Conservation (phyloP, 1,140 invertebrate species). For the Lasaia peninsularis region DNA sequence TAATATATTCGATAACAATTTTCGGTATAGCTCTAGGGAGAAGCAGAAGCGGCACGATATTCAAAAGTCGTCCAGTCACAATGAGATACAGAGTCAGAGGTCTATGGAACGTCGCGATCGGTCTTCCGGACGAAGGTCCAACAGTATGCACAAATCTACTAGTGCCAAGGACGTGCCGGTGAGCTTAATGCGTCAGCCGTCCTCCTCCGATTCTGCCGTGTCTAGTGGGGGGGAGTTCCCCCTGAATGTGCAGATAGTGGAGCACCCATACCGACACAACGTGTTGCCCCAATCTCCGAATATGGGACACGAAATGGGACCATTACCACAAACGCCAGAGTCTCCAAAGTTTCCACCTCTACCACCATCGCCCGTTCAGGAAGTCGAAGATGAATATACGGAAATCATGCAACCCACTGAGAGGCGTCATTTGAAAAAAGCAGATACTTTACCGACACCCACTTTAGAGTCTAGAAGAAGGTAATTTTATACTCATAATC, state of each 20-base stretch:
- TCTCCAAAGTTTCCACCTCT: constrained; percentile 87
- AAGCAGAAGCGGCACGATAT: constrained; percentile 76
- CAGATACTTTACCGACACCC: constrained; percentile 76
- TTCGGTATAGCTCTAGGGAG: constrained; percentile 73
- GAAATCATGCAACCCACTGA: constrained; percentile 80
- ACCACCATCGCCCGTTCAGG: constrained; percentile 86
- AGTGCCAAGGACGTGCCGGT: constrained; percentile 83
- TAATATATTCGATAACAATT: constrained; percentile 71
- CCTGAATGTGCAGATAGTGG: constrained; percentile 73
- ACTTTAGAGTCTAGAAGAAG: constrained; percentile 51
- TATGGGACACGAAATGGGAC: constrained; percentile 64
- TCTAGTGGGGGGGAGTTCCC: constrained; percentile 74
- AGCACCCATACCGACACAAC: constrained; percentile 69
- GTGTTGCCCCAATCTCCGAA: constrained; percentile 59
- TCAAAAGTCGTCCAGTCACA: constrained; percentile 79
- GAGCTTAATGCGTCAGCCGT: constrained; percentile 72
- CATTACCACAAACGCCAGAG: constrained; percentile 77
- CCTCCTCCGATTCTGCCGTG: constrained; percentile 67
- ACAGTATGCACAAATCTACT: constrained; percentile 82
- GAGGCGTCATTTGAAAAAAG: constrained; percentile 68
- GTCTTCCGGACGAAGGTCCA: constrained; percentile 68
- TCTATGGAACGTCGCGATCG: constrained; percentile 77
- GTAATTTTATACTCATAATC: constrained; percentile 28
- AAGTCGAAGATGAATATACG: constrained; percentile 85
- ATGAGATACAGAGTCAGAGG: constrained; percentile 77